These are phyloP conservation scores for Aporophyla nigra DNA, from an alignment of 2,888 invertebrate genomes.

Conservation along the genomic window DNA sequence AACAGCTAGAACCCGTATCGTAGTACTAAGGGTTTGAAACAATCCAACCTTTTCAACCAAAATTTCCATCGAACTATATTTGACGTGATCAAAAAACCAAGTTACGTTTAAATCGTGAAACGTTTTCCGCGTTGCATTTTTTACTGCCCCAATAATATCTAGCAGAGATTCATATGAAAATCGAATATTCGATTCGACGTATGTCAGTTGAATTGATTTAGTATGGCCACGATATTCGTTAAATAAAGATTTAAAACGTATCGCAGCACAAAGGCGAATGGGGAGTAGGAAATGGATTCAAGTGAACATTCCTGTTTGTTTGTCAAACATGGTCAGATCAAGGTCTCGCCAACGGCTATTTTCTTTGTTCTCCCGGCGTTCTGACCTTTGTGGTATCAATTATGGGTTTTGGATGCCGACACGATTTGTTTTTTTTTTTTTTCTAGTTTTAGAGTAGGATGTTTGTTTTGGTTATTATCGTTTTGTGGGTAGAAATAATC, in stretches of 20 bases:
- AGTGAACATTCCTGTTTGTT: conserved; percentile 55
- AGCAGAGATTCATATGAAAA: conserved; percentile 41
- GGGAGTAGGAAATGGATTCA: conserved; percentile 31
- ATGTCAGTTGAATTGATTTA: conserved; percentile 46
- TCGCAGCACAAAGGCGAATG: conserved; percentile 49
- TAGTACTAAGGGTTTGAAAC: neutral
- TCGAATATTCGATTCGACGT: conserved; percentile 23
- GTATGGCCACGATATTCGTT: conserved; percentile 33
- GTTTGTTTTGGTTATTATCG: conserved; percentile 5
- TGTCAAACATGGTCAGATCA: conserved; percentile 51
- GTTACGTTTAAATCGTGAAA: conserved; percentile 41
- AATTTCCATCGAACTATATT: conserved; percentile 1
- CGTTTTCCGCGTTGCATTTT: conserved; percentile 43
- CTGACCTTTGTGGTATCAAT: conserved; percentile 38
- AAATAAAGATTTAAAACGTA: conserved; percentile 56
- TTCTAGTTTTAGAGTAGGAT: neutral
- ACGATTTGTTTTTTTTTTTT: conserved; percentile 21
- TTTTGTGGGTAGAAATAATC: neutral
- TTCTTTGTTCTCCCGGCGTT: conserved; percentile 51
- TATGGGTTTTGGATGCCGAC: conserved; percentile 21
- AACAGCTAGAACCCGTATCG: neutral
- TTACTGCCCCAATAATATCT: conserved; percentile 36
- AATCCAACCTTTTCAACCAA: neutral
- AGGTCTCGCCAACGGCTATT: conserved; percentile 50
- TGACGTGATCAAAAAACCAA: conserved; percentile 21